phyloP scores from a whole-genome alignment of 2,888 invertebrate genomes.

The Dasypogon diadema region DNA sequence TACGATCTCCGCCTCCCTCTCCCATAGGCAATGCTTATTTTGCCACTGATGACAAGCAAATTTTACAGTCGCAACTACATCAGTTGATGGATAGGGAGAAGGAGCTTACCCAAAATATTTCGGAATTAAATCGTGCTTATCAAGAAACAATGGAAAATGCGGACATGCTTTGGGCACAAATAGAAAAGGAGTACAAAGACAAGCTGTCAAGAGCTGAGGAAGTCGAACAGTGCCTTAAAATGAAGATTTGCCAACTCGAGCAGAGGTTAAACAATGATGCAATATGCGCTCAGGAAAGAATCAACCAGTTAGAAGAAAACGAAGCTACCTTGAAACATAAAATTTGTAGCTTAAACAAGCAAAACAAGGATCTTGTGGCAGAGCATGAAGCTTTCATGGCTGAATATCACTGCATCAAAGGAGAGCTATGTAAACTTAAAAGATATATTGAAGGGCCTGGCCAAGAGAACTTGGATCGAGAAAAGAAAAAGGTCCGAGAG shows the following conservation, averaged over 20 bases:
- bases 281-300: slow-evolving; percentile 70
- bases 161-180: slow-evolving; percentile 79
- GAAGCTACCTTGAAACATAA: slow-evolving; percentile 72
- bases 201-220: slow-evolving; percentile 71
- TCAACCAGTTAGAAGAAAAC: slow-evolving; percentile 73
- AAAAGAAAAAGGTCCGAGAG: slow-evolving; percentile 66
- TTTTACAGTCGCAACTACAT: neutral
- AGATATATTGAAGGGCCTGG: slow-evolving; percentile 68
- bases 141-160: slow-evolving; percentile 79
- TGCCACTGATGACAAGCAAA: neutral
- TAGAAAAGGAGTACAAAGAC: slow-evolving; percentile 74
- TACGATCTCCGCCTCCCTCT: too few species aligned
- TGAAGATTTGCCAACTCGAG: slow-evolving; percentile 73
- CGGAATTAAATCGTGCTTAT: slow-evolving; percentile 76
- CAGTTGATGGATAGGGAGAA: slow-evolving; percentile 57
- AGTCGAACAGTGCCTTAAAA: slow-evolving; percentile 70
- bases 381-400: slow-evolving; percentile 70
- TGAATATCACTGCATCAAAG: slow-evolving; percentile 70
- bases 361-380: slow-evolving; percentile 70
- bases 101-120: slow-evolving; percentile 65
- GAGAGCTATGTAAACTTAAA: slow-evolving; percentile 71
- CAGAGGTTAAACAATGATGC: slow-evolving; percentile 70
- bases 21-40: too few species aligned
- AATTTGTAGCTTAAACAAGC: slow-evolving; percentile 72
- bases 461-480: slow-evolving; percentile 63